Evolutionary conservation across 1,140 invertebrate species (phyloP).

Genomic region (Orchesella cincta): DNA sequence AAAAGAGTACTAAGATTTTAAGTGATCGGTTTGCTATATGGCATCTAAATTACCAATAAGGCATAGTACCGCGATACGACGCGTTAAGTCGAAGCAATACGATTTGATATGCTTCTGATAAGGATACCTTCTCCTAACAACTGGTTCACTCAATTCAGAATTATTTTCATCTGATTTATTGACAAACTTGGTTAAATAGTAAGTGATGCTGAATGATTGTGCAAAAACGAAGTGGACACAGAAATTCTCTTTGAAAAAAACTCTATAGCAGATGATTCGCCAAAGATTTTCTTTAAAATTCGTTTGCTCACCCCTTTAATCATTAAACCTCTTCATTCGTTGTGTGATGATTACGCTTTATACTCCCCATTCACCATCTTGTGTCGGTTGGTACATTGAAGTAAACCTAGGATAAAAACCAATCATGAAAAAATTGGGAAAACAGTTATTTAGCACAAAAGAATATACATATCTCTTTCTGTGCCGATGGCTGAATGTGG

Average conservation of each 20-base stretch:
- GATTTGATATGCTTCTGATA: too few species aligned
- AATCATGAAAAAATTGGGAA: neutral
- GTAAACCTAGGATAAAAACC: neutral
- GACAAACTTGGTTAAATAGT: neutral
- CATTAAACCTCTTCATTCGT: neutral
- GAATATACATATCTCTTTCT: neutral
- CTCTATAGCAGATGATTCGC: constrained; percentile 9
- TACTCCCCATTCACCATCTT: neutral
- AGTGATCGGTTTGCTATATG: too few species aligned
- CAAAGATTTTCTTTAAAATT: neutral
- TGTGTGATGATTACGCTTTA: neutral
- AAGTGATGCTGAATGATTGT: neutral
- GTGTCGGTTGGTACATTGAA: neutral
- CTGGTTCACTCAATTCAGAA: too few species aligned
- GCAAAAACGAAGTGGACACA: neutral
- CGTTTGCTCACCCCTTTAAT: neutral
- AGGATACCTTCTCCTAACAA: too few species aligned
- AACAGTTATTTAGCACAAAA: neutral
- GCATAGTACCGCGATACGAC: too few species aligned
- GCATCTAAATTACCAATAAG: too few species aligned
- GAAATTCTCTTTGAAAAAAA: neutral
- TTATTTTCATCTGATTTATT: neutral
- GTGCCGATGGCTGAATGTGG: neutral
- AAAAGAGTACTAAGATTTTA: too few species aligned
- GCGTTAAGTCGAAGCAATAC: too few species aligned